A percentile compares a stretch with the other conserved stretches of the same genome.
Evolutionary conservation across 92 coral and sea anemone genomes (phyloP).

Genomic region (Heteractis magnifica): DNA sequence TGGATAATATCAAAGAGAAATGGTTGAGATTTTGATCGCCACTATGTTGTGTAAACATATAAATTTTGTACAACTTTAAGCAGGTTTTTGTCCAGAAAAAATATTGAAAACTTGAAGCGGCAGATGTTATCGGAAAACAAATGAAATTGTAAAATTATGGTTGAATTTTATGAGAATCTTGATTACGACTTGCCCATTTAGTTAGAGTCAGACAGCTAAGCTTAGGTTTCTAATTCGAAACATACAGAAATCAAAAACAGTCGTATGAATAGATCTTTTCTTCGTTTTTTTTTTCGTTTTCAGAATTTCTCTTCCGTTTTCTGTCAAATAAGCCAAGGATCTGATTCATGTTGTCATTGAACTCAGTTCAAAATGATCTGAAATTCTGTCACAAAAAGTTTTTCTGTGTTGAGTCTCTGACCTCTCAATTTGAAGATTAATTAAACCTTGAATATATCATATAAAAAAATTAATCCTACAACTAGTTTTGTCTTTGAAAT

Average conservation of each 20-base stretch:
- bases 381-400: background rate
- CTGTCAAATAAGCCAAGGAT: background rate
- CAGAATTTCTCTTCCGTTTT: too few species aligned
- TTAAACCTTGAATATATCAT: background rate
- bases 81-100: background rate
- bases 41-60: slow-evolving; percentile 7
- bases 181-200: too few species aligned
- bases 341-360: background rate
- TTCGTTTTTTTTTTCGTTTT: too few species aligned
- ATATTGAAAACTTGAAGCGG: background rate
- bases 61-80: slow-evolving; percentile 1
- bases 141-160: background rate
- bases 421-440: background rate
- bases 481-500: background rate
- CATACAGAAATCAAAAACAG: too few species aligned
- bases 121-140: background rate
- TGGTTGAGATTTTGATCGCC: background rate
- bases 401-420: background rate
- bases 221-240: too few species aligned
- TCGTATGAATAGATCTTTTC: too few species aligned
- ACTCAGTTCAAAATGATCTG: background rate
- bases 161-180: too few species aligned
- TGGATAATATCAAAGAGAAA: background rate
- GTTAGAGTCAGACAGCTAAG: too few species aligned
- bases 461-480: background rate